Evolutionary conservation across 2,113 vertebrate genomes (phyloP).

Genomic region (Festucalex cinctus): DNA sequence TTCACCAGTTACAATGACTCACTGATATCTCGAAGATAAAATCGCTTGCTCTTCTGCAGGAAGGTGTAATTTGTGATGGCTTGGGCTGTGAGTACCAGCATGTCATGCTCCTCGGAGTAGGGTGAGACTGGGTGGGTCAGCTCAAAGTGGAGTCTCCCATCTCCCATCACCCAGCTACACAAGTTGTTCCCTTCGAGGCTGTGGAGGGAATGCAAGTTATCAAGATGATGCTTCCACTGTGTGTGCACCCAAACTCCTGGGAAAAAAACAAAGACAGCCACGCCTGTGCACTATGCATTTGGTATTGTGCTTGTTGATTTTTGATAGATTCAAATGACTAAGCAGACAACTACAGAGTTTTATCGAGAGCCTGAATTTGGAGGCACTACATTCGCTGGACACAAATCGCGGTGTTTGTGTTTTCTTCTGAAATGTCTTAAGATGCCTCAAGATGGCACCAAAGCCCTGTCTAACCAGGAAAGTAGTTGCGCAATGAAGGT

Average conservation of each 20-base stretch:
- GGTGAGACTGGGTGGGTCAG: conserved; percentile 60
- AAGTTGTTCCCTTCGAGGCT: conserved; percentile 31
- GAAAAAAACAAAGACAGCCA: no score
- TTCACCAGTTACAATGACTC: conserved; percentile 16
- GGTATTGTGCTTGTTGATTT: no score
- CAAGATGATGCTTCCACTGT: background rate
- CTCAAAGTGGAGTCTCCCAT: conserved; percentile 44
- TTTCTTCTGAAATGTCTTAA: no score
- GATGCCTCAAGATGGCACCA: no score
- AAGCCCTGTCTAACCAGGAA: no score
- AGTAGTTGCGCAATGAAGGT: no score
- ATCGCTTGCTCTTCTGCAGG: conserved; percentile 37
- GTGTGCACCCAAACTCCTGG: background rate
- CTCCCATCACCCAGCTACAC: conserved; percentile 50
- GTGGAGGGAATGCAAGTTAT: conserved; percentile 5
- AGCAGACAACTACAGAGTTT: no score
- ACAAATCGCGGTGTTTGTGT: no score
- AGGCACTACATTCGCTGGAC: background rate
- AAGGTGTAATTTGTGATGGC: conserved; percentile 28
- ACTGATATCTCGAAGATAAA: conserved; percentile 74
- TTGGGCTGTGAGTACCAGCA: conserved; percentile 59
- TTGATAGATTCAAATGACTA: no score
- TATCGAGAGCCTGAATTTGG: no score
- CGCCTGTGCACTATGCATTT: no score
- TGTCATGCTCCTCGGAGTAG: conserved; percentile 62